A percentile compares a stretch with the other conserved stretches of the same genome.
These are phyloP conservation scores for Pseudomyrmex gracilis DNA, from an alignment of 1,140 invertebrate species.

Conservation along the genomic window DNA sequence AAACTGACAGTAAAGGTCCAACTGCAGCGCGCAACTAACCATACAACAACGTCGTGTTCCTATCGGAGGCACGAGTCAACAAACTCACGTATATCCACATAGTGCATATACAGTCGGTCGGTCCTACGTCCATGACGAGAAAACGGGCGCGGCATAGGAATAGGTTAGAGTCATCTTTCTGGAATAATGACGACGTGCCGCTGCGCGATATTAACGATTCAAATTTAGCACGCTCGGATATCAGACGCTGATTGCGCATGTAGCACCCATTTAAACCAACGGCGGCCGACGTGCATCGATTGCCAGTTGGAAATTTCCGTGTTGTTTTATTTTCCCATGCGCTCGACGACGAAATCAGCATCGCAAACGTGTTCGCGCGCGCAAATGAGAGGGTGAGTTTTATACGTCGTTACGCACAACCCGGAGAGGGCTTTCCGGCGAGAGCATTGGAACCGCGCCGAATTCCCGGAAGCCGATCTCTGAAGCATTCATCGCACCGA, in stretches of 20 bases:
- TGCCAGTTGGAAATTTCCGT: background rate
- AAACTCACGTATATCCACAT: background rate
- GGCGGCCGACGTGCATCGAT: slow-evolving; percentile 27
- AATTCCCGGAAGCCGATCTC: background rate
- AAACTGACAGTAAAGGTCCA: background rate
- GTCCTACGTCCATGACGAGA: slow-evolving; percentile 38
- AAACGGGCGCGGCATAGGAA: slow-evolving; percentile 16
- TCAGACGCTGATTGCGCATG: slow-evolving; percentile 58
- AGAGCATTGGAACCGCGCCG: too few species aligned
- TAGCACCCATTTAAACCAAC: slow-evolving; percentile 9
- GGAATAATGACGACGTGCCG: slow-evolving; percentile 69
- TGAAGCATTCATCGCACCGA: background rate
- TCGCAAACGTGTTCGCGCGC: slow-evolving; percentile 18
- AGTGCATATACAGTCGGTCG: background rate
- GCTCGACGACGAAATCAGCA: slow-evolving; percentile 1
- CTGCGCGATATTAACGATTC: slow-evolving; percentile 71
- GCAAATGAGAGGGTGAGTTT: slow-evolving; percentile 21
- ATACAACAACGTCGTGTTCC: background rate
- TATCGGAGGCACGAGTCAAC: slow-evolving; percentile 57
- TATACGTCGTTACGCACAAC: background rate
- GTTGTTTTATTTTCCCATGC: too few species aligned
- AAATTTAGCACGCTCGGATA: slow-evolving; percentile 66
- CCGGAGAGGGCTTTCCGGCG: too few species aligned
- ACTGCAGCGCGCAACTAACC: background rate
- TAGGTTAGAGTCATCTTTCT: slow-evolving; percentile 72